These are phyloP conservation scores for Heterodera schachtii DNA, from an alignment of 1,140 invertebrate species.

Conservation along the genomic window DNA sequence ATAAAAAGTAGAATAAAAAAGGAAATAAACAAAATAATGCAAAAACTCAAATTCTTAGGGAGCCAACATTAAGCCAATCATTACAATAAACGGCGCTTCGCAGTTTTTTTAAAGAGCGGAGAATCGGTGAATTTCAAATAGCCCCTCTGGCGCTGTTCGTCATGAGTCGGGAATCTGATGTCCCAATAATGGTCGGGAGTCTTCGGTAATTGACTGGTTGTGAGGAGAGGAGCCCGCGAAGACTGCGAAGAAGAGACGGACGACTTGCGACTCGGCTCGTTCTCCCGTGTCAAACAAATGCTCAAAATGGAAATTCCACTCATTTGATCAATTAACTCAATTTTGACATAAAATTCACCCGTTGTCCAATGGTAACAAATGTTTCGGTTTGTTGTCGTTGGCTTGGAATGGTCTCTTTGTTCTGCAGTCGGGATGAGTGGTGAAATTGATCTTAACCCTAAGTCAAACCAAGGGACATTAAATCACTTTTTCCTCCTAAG, in stretches of 20 bases:
- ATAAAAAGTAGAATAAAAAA: not conserved
- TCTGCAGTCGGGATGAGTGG: constrained; percentile 48
- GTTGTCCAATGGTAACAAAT: constrained; percentile 61
- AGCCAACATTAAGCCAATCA: constrained; percentile 7
- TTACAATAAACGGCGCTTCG: constrained; percentile 16
- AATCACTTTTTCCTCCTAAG: not conserved
- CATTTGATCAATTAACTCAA: not conserved
- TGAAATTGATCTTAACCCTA: too few relatives aligned
- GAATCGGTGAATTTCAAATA: constrained; percentile 35
- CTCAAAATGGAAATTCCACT: too few relatives aligned
- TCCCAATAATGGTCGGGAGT: constrained; percentile 52
- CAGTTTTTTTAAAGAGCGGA: constrained; percentile 45
- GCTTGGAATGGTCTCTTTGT: constrained; percentile 52
- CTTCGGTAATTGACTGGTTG: constrained; percentile 15
- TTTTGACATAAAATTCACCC: constrained; percentile 4
- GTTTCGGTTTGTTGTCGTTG: constrained; percentile 63
- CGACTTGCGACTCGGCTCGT: not conserved
- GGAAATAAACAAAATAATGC: not conserved
- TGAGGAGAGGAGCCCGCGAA: not conserved
- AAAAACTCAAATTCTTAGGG: too few relatives aligned
- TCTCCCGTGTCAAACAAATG: not conserved
- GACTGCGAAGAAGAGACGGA: not conserved
- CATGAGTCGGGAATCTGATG: constrained; percentile 34
- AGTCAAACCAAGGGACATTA: too few relatives aligned
- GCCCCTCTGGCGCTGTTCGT: constrained; percentile 40